Evolutionary conservation across 2,113 vertebrate species (phyloP), one percentile per base, ranked within the genome.

Genomic region (Dipodomys spectabilis): DNA sequence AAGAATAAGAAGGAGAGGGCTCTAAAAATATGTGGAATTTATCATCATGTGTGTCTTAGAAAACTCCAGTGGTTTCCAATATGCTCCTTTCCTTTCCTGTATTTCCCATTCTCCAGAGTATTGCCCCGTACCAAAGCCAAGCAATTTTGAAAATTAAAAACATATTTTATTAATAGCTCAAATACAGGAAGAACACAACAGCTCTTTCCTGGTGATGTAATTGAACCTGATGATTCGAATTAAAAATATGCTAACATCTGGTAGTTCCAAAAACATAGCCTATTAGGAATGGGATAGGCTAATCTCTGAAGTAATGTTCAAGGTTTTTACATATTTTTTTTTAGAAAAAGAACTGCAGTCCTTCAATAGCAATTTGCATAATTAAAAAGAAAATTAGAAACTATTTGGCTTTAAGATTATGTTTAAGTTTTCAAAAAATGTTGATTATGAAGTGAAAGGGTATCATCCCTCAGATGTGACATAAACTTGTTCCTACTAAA

Each of bases 211-310:
- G 93, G 87, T 97, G 98, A 97, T 97, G 96, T 98, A 97, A 96
- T 15, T 0, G 53, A 95, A 92, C 96, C 93, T 96, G 96, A 97
- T 96, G 94, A 96, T 96, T 95, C 97, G 97, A 98, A 98, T 97
- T 97, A 98, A 97, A 97, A 96, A 95, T 96, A 97, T 91, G 75
- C 91, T 93, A 97, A 95, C 97, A 98, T 97, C 96, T 98, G 97
- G 95, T 96, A 90, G 93, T 94, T 95, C 94, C 97, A 57, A 88
- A 94, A 97, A 93, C 84, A 95, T 30, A 30, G 27, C 23, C 88
- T 91, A 93, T 64, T 80, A 95, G 92, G 80, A 95, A 78, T 86
- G 81, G 68, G 96, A 77, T 82, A 94, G 65, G 80, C 74, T 95
- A 88, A 88, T 71, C 71, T 92, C 64, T 18, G 1, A 45, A 69